These are phyloP conservation scores for Amniataba percoides DNA, from an alignment of 2,797 vertebrate genomes.

Conservation along the genomic window DNA sequence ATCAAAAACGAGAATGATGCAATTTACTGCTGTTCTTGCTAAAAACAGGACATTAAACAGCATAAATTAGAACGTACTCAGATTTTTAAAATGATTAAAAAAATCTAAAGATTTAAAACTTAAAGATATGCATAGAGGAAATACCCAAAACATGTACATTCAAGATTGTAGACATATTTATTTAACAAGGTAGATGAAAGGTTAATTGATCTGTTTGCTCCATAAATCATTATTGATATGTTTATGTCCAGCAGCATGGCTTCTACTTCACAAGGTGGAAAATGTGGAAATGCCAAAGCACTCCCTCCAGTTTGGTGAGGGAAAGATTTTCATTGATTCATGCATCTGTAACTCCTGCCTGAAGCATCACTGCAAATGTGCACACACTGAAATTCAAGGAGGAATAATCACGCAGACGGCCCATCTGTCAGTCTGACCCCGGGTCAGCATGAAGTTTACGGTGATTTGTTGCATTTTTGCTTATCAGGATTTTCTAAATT, in stretches of 20 bases:
- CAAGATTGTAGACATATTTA: background rate
- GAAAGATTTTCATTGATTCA: background rate
- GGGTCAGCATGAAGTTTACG: background rate
- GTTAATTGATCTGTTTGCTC: background rate
- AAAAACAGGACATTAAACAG: background rate
- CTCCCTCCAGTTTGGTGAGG: background rate
- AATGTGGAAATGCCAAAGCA: background rate
- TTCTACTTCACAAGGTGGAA: background rate
- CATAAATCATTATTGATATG: background rate
- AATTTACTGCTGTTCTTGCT: background rate
- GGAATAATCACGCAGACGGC: too few relatives aligned
- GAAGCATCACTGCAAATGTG: too few relatives aligned
- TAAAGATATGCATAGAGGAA: too few relatives aligned
- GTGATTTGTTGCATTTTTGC: background rate
- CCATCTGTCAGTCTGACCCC: background rate
- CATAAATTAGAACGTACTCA: background rate
- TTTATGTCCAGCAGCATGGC: too few relatives aligned
- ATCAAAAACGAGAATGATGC: background rate
- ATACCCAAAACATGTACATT: too few relatives aligned
- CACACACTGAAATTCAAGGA: too few relatives aligned
- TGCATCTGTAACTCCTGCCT: background rate
- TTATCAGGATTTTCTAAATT: conserved; percentile 4
- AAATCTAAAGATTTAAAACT: too few relatives aligned
- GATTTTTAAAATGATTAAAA: background rate
- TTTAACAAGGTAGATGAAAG: background rate